Conservation (phyloP, 1,140 invertebrate species). For the Drosophila pectinifera region DNA sequence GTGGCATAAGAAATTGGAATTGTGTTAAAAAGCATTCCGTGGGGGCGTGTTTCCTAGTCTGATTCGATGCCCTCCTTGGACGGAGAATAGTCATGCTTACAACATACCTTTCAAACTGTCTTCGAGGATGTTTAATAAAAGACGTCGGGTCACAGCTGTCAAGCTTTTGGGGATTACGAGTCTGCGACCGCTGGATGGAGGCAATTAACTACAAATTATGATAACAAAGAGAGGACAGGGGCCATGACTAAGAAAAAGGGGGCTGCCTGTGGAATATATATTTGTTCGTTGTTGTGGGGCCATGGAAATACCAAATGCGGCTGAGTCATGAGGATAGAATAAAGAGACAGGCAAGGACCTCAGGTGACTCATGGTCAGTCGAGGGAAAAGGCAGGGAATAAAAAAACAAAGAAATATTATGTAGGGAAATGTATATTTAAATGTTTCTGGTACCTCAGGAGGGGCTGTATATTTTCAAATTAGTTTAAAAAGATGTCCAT, state of each 20-base stretch:
- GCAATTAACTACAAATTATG: slow-evolving; percentile 75
- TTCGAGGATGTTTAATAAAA: slow-evolving; percentile 57
- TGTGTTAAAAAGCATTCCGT: slow-evolving; percentile 66
- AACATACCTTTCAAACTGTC: slow-evolving; percentile 28
- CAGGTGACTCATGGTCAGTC: slow-evolving; percentile 39
- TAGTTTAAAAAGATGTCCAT: too few species aligned
- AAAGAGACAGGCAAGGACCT: slow-evolving; percentile 20
- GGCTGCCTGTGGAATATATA: slow-evolving; percentile 23
- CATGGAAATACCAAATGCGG: slow-evolving; percentile 34
- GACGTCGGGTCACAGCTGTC: slow-evolving; percentile 50
- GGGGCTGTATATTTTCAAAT: background rate
- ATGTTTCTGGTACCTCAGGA: background rate
- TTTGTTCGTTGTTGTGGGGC: slow-evolving; percentile 12
- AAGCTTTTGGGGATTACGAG: slow-evolving; percentile 37
- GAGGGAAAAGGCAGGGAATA: background rate
- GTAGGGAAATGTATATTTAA: slow-evolving; percentile 2
- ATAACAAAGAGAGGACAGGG: slow-evolving; percentile 33
- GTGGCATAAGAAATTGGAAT: slow-evolving; percentile 57
- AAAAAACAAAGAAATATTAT: background rate
- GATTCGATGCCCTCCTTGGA: slow-evolving; percentile 32
- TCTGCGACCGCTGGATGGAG: slow-evolving; percentile 7
- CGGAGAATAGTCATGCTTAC: slow-evolving; percentile 2
- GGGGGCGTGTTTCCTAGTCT: slow-evolving; percentile 49
- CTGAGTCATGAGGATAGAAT: slow-evolving; percentile 34
- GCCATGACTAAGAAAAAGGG: slow-evolving; percentile 24